Base-by-base conservation (phyloP, 2,113 vertebrate species). In the Potamarius usumacintae region DNA sequence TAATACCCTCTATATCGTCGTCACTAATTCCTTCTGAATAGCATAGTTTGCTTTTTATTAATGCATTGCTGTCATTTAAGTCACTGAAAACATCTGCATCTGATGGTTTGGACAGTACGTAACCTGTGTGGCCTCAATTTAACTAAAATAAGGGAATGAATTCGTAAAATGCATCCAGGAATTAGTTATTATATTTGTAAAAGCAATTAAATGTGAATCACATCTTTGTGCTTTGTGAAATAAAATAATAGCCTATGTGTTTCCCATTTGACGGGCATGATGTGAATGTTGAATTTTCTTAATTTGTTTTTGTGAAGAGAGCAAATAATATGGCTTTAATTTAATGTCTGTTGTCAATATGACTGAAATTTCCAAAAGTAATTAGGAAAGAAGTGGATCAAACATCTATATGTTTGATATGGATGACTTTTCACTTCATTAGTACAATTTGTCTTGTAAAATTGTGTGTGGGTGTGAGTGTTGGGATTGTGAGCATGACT, bases 401-500 rank as follows among this genome's bases (percentile, higher is more conserved):
- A 30, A 79, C 14, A 65, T 67, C n/a, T 30, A 58, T 42, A 42
- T 42, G 42, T 42, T 42, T 42, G 42, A 42, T 42, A 42, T 42
- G 42, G 42, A 42, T 53, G 0, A 53, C 10, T 74, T 50, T 65
- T 67, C 82, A 69, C 50, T 71, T 57, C 50, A 50, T 58, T 69
- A 80, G 17, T 8, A 25, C 50, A 42, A 58, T 25, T 77, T 77
- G 22, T 9, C 1, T 22, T 20, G 55, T 53, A 69, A 52, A 53
- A 78, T 76, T 77, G 42, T 87, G 55, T 9, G 65, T 34, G 76
- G 0, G 27, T 10, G 22, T n/a, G 60, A 20, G 74, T 7, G 30
- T 71, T 53, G 25, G 85, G 85, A 88, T 48, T 79, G 50, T 85
- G 89, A 89, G 88, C 89, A 90, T 90, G 78, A 88, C 63, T 93